phyloP scores from a whole-genome alignment of 2,888 invertebrate species.

The Xestoiulus laeticollis region DNA sequence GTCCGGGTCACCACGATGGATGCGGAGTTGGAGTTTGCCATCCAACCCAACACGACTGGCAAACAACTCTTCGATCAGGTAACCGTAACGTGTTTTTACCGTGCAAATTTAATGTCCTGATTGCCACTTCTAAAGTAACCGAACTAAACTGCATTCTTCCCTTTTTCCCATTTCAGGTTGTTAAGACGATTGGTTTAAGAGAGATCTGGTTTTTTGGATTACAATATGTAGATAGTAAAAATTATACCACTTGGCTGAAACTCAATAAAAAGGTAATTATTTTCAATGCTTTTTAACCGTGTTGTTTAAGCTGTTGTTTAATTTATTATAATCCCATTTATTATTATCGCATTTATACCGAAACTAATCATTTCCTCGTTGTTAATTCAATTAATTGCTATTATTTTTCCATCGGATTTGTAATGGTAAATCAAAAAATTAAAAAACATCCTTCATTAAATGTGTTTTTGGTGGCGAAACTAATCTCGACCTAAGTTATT shows the following conservation, averaged over 20 bases:
- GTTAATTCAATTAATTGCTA: no score
- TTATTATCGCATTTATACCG: no score
- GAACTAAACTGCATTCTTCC: neutral
- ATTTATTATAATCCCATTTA: no score
- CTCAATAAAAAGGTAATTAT: constrained; percentile 94
- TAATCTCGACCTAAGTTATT: neutral
- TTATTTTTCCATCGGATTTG: no score
- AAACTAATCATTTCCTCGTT: no score
- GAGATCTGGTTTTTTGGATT: constrained; percentile 99
- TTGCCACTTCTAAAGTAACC: neutral
- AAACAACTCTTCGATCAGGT: constrained; percentile 99
- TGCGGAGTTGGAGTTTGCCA: constrained; percentile 99
- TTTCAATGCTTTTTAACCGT: neutral
- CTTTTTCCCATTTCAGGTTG: constrained; percentile 71
- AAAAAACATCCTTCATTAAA: neutral
- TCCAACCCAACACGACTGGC: constrained; percentile 99
- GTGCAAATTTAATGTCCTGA: neutral
- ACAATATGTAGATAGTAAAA: constrained; percentile 98
- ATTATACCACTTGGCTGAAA: constrained; percentile 98
- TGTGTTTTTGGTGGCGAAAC: neutral
- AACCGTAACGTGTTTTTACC: constrained; percentile 49
- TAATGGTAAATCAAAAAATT: no score
- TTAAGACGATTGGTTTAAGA: constrained; percentile 97
- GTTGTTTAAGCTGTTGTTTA: no score
- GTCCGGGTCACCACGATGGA: constrained; percentile 99